phyloP scores from a whole-genome alignment of 2,113 vertebrate species.

The Apteryx mantelli region DNA sequence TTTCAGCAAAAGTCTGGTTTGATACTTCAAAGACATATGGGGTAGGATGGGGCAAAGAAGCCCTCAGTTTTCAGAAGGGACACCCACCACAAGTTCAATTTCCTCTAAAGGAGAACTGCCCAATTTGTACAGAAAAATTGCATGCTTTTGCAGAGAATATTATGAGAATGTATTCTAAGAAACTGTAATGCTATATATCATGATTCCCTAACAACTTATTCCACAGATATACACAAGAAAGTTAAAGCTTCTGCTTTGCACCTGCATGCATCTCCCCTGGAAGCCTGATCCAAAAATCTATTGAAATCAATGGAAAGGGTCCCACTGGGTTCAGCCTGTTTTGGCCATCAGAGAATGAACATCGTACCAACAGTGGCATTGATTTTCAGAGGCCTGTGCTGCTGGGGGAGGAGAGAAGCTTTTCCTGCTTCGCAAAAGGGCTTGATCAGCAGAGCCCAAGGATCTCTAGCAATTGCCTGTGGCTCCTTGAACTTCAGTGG shows the following conservation, averaged over 20 bases:
- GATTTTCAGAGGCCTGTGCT: not conserved
- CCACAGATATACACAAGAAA: not conserved
- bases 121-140: not conserved
- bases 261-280: accelerated
- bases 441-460: not conserved
- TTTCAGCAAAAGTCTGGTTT: not conserved
- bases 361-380: accelerated
- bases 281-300: not conserved
- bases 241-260: accelerated
- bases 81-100: not conserved
- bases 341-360: accelerated
- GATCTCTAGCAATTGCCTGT: not conserved
- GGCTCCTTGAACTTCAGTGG: not conserved
- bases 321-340: accelerated
- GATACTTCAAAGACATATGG: not conserved
- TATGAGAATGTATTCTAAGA: not conserved
- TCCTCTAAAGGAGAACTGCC: not conserved
- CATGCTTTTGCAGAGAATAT: not conserved
- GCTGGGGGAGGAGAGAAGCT: accelerated
- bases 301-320: not conserved
- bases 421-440: not conserved
- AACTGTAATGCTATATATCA: not conserved
- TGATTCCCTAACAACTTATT: not conserved
- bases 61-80: not conserved
- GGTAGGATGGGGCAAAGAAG: not conserved